Percentiles rank a stretch among this genome's conserved stretches.
Conservation (phyloP, 2,113 vertebrate species). For the Euleptes europaea region DNA sequence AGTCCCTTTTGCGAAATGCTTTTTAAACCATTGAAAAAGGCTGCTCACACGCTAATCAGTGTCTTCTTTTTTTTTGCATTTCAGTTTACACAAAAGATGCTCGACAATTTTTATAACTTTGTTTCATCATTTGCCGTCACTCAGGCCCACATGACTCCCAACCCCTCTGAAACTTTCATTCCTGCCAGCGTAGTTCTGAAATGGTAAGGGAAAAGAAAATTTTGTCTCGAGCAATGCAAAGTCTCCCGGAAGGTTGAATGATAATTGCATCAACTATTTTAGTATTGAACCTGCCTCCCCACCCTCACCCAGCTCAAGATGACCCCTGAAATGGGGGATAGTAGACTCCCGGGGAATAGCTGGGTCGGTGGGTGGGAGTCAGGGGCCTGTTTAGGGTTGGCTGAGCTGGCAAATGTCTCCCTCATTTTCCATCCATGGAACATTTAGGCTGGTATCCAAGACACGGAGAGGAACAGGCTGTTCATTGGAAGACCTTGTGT, state of each 20-base stretch:
- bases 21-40: neutral
- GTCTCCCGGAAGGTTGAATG: neutral
- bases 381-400: no score
- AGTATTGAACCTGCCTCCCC: neutral
- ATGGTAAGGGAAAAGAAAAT: slow-evolving; percentile 75
- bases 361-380: no score
- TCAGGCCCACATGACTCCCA: slow-evolving; percentile 93
- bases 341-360: no score
- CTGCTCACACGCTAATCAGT: neutral
- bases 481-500: neutral
- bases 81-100: slow-evolving; percentile 95
- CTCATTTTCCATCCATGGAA: no score
- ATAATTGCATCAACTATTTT: neutral
- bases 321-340: no score
- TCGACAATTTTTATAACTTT: slow-evolving; percentile 95
- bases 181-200: slow-evolving; percentile 89
- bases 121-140: slow-evolving; percentile 90
- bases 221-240: neutral
- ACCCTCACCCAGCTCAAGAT: no score
- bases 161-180: slow-evolving; percentile 91
- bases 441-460: no score
- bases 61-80: slow-evolving; percentile 41
- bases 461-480: neutral
- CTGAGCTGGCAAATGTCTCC: no score
- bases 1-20: neutral